Evolutionary conservation across 2,113 vertebrate species (phyloP).

Genomic region (Proterorhinus semilunaris): DNA sequence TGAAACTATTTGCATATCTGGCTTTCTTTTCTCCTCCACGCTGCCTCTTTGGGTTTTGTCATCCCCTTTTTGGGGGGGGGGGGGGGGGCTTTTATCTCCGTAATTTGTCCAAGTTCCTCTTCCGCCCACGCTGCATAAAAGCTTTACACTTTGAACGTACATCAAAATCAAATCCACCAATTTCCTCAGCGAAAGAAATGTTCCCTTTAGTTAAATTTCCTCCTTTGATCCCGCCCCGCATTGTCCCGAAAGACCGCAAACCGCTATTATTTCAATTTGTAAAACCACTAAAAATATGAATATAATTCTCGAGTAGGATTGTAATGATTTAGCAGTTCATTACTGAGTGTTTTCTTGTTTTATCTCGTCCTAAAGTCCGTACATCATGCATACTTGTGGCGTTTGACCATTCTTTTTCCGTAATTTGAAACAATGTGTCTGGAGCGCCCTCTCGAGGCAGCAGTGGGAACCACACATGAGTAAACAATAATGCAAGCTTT

Average conservation of each 20-base stretch:
- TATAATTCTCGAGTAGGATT: no score
- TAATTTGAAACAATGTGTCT: no score
- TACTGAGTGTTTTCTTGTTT: no score
- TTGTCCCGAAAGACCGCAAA: background rate
- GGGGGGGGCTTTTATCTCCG: constrained; percentile 1
- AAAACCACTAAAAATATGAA: no score
- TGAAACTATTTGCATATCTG: constrained; percentile 24
- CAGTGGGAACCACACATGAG: no score
- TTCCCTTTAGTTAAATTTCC: constrained; percentile 24
- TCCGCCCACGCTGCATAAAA: background rate
- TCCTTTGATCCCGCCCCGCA: constrained; percentile 18
- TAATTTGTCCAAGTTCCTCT: background rate
- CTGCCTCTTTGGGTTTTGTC: constrained; percentile 1
- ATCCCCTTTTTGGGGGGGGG: constrained; percentile 7
- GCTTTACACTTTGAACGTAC: background rate
- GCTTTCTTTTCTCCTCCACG: background rate
- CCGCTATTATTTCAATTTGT: no score
- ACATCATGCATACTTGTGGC: no score
- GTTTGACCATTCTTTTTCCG: no score
- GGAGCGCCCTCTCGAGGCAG: no score
- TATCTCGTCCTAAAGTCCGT: no score
- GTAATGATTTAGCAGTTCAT: no score
- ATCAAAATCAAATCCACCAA: background rate
- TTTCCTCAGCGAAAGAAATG: background rate
- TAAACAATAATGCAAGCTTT: no score